Conservation (phyloP, 2,113 vertebrate species). For the Gadus chalcogrammus region DNA sequence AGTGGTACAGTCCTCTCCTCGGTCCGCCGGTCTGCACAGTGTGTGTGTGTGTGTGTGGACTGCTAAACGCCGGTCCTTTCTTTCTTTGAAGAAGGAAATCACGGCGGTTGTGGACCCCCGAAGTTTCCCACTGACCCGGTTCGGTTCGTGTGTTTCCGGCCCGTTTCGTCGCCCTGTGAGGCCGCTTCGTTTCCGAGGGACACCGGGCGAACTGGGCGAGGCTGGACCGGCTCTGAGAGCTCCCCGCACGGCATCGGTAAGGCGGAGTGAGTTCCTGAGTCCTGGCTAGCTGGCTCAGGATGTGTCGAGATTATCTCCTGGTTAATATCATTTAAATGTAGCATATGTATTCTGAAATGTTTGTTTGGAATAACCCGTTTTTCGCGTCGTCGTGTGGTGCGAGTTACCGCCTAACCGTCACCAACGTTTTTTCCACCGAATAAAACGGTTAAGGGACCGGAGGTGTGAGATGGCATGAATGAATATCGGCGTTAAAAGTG, state of each 20-base stretch:
- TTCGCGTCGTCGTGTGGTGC: too few species aligned
- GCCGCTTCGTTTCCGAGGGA: conserved; percentile 16
- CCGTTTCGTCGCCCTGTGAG: not conserved
- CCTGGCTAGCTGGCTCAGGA: conserved; percentile 45
- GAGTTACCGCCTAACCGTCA: too few species aligned
- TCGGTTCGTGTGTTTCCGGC: conserved; percentile 2
- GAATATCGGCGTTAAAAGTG: not conserved
- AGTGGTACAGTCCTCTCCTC: conserved; percentile 40
- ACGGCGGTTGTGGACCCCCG: conserved; percentile 51
- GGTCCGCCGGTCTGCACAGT: conserved; percentile 36
- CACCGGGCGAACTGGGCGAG: conserved; percentile 65
- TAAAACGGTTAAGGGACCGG: too few species aligned
- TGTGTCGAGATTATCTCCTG: not conserved
- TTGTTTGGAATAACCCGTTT: too few species aligned
- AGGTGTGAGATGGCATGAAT: conserved; percentile 3
- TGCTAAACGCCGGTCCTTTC: conserved; percentile 61
- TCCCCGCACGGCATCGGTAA: conserved; percentile 55
- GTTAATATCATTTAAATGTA: not conserved
- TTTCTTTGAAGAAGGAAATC: conserved; percentile 52
- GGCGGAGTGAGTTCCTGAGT: conserved; percentile 22
- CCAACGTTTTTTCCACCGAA: too few species aligned
- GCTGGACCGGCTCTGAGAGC: conserved; percentile 60
- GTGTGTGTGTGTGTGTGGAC: conserved; percentile 30
- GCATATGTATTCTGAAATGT: too few species aligned
- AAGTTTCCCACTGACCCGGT: conserved; percentile 35